These are phyloP conservation scores for Haplotaxodon microlepis DNA, from an alignment of 2,113 vertebrate genomes.

Conservation along the genomic window DNA sequence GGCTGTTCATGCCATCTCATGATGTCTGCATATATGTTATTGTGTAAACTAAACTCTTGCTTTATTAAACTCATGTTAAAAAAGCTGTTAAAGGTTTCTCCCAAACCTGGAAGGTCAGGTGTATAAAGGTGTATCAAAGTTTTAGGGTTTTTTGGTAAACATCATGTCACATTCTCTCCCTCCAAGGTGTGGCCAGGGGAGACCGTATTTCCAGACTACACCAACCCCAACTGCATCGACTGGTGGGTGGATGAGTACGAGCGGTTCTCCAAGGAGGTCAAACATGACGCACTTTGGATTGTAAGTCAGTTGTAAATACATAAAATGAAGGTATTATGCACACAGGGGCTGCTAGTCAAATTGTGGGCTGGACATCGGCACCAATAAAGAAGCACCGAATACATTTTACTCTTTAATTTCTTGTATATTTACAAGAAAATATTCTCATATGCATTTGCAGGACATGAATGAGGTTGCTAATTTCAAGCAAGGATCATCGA, in stretches of 20 bases:
- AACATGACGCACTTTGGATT: conserved; percentile 92
- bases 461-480: conserved; percentile 95
- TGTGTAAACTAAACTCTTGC: not conserved
- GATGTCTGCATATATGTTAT: not conserved
- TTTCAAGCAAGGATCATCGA: conserved; percentile 79
- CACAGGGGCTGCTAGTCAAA: not conserved
- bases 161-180: not conserved
- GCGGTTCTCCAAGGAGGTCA: conserved; percentile 63
- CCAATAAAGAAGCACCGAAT: not conserved
- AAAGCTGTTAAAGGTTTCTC: not conserved
- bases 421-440: not conserved
- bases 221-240: conserved; percentile 69
- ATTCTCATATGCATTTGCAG: conserved; percentile 60
- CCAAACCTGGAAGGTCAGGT: not conserved
- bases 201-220: conserved; percentile 91
- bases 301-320: conserved; percentile 72
- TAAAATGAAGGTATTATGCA: not conserved
- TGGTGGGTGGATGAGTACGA: conserved; percentile 93
- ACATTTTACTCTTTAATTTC: not conserved
- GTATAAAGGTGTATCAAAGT: not conserved
- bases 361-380: not conserved
- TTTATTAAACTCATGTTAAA: not conserved
- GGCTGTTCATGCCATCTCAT: not conserved
- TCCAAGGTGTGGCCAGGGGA: conserved; percentile 90
- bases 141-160: not conserved